Percentiles rank a stretch among this genome's conserved stretches.
Conservation (phyloP, 1,140 invertebrate genomes). For the Cydia splendana region DNA sequence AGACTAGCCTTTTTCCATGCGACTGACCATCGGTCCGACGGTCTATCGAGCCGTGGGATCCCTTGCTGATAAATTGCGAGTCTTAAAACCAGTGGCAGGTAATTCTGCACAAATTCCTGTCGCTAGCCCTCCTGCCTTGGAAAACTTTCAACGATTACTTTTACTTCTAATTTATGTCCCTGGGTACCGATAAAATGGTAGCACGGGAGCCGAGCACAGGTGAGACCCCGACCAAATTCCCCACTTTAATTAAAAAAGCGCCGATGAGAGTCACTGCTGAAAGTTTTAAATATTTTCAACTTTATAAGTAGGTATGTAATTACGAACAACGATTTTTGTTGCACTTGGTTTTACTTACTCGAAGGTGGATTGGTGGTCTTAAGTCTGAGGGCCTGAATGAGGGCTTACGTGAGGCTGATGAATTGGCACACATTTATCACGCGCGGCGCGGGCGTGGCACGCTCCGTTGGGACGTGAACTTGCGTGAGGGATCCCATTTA, state of each 20-base stretch:
- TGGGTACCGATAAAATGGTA: constrained; percentile 61
- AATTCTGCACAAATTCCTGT: constrained; percentile 69
- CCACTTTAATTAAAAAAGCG: constrained; percentile 42
- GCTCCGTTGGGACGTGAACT: neutral
- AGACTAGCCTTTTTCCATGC: constrained; percentile 57
- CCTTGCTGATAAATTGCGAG: constrained; percentile 71
- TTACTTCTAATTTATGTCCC: constrained; percentile 72
- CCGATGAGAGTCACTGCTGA: constrained; percentile 6
- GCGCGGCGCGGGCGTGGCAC: constrained; percentile 5
- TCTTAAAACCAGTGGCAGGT: constrained; percentile 73
- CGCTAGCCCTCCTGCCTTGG: constrained; percentile 52
- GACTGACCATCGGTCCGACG: constrained; percentile 46
- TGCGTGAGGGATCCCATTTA: constrained; percentile 16
- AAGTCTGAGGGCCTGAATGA: constrained; percentile 11
- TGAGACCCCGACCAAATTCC: constrained; percentile 50
- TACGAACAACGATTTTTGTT: constrained; percentile 3
- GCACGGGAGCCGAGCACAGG: constrained; percentile 55
- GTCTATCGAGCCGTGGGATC: constrained; percentile 52
- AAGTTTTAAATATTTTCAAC: constrained; percentile 22
- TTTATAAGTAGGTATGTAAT: constrained; percentile 3
- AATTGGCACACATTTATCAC: constrained; percentile 28
- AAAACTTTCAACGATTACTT: constrained; percentile 75
- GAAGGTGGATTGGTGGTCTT: constrained; percentile 7
- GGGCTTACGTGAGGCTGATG: constrained; percentile 18
- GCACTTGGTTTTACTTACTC: neutral